A percentile compares a stretch with the other conserved stretches of the same genome.
Conservation (phyloP, 2,797 vertebrate genomes). For the Syngnathus acus region DNA sequence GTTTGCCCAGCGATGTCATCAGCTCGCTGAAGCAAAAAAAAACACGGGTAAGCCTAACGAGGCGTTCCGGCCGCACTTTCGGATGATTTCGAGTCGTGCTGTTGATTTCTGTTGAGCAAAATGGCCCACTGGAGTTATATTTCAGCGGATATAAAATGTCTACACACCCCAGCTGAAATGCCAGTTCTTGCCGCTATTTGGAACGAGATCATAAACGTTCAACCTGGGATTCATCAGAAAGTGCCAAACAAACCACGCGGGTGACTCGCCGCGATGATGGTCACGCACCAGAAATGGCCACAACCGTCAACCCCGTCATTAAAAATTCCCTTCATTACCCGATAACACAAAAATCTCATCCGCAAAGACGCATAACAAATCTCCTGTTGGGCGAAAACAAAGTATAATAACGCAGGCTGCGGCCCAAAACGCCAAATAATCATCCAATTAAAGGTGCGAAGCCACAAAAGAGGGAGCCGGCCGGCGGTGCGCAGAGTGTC, state of each 20-base stretch:
- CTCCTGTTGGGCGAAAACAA: not conserved
- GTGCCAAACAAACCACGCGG: too few relatives aligned
- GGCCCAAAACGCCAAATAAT: slow-evolving; percentile 69
- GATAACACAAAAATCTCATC: not conserved
- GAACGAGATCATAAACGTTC: too few relatives aligned
- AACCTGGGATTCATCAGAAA: too few relatives aligned
- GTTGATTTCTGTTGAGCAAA: not conserved
- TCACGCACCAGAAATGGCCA: not conserved
- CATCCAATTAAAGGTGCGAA: slow-evolving; percentile 74
- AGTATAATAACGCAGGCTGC: slow-evolving; percentile 30
- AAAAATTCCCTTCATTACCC: not conserved
- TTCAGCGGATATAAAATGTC: not conserved
- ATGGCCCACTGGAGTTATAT: not conserved
- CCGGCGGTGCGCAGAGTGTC: slow-evolving; percentile 50
- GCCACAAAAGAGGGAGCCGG: slow-evolving; percentile 60
- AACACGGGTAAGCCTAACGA: not conserved
- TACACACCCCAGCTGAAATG: not conserved
- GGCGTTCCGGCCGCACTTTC: not conserved
- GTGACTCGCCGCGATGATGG: not conserved
- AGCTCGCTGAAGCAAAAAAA: slow-evolving; percentile 14
- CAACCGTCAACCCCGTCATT: not conserved
- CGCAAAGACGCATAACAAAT: not conserved
- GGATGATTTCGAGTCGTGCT: not conserved
- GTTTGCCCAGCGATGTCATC: slow-evolving; percentile 18
- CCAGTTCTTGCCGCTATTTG: not conserved